Evolutionary conservation across 1,140 invertebrate genomes (phyloP).

Genomic region (Ceratoteleas bidentatus): DNA sequence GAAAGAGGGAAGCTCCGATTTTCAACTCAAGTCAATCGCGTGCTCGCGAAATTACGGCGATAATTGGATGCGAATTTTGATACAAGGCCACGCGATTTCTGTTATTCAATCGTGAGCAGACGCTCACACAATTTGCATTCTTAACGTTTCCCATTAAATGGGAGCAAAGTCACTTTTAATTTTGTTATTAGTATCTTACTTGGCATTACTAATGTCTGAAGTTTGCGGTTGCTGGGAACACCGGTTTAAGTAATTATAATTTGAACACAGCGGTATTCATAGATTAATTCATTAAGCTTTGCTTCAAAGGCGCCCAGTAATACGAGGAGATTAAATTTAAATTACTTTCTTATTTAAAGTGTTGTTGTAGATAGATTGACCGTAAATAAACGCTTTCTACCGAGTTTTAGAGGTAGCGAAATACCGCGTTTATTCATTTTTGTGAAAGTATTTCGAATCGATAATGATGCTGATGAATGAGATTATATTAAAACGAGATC

Average conservation of each 20-base stretch:
- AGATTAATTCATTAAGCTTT: conserved; percentile 38
- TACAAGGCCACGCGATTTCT: conserved; percentile 14
- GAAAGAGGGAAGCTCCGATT: neutral
- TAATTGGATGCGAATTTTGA: conserved; percentile 20
- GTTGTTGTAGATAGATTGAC: neutral
- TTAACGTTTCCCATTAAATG: conserved; percentile 17
- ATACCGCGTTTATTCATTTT: too few relatives aligned
- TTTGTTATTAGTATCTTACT: conserved; percentile 28
- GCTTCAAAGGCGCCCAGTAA: conserved; percentile 22
- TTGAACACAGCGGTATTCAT: conserved; percentile 25
- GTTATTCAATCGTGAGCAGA: conserved; percentile 4
- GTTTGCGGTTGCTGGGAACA: conserved; percentile 27
- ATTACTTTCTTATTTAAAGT: conserved; percentile 35
- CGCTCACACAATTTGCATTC: conserved; percentile 21
- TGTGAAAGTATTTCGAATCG: too few relatives aligned
- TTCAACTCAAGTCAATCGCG: conserved; percentile 1
- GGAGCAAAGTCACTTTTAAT: conserved; percentile 33
- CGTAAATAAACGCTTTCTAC: too few relatives aligned
- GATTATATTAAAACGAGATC: too few relatives aligned
- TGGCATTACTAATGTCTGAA: conserved; percentile 27
- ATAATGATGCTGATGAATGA: too few relatives aligned
- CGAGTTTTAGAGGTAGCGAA: too few relatives aligned
- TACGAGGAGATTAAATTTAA: conserved; percentile 30
- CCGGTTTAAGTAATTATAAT: conserved; percentile 38
- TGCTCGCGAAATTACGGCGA: conserved; percentile 7